Conservation (phyloP, 2,113 vertebrate genomes). For the Lycocorax pyrrhopterus region DNA sequence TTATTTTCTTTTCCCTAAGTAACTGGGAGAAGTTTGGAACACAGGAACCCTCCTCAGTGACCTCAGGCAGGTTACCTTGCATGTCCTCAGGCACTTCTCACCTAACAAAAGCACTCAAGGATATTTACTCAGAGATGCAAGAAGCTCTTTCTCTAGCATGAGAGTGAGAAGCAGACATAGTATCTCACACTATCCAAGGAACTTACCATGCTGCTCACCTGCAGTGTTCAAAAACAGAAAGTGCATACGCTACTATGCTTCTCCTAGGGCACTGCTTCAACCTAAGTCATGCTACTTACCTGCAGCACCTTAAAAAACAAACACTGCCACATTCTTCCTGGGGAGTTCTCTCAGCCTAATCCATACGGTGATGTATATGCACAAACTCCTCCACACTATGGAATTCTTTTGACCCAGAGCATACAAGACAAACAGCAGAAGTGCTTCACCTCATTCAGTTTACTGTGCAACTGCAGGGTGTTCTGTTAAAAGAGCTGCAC, state of each 20-base stretch:
- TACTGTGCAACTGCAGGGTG: background rate
- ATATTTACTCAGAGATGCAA: background rate
- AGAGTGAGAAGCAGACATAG: background rate
- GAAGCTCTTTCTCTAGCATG: background rate
- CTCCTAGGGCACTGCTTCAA: background rate
- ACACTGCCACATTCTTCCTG: background rate
- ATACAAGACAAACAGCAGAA: background rate
- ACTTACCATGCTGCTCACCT: background rate
- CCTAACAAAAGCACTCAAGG: background rate
- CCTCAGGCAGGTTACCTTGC: background rate
- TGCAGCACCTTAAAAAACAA: slow-evolving; percentile 1
- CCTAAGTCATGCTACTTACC: background rate
- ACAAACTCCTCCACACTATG: background rate
- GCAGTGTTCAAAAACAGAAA: background rate
- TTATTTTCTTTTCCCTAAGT: background rate
- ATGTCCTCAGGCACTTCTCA: background rate
- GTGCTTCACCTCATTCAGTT: background rate
- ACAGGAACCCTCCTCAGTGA: background rate
- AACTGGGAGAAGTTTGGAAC: background rate
- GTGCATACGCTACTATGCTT: background rate
- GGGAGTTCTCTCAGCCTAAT: background rate
- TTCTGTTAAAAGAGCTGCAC: slow-evolving; percentile 49
- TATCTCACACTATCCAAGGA: background rate
- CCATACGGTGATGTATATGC: background rate
- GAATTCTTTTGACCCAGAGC: background rate